Percentiles rank a stretch among this genome's conserved stretches.
phyloP scores from a whole-genome alignment of 2,888 invertebrate genomes.

The Plusia festucae region DNA sequence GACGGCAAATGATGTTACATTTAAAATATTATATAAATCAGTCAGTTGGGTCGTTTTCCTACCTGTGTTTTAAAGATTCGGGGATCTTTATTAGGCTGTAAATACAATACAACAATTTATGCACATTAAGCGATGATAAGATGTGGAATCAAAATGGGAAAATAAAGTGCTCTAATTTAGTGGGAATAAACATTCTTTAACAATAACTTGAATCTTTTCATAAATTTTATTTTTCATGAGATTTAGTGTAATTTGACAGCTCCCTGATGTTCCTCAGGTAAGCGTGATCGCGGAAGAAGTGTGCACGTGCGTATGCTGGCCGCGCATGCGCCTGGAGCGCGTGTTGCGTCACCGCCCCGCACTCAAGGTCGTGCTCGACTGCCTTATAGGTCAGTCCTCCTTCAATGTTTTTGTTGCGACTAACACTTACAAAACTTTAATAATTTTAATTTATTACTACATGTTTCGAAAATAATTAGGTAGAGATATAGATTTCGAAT shows the following conservation, averaged over 20 bases:
- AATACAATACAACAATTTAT: background rate
- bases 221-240: background rate
- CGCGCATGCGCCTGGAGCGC: constrained; percentile 92
- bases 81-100: background rate
- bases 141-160: background rate
- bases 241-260: constrained; percentile 30
- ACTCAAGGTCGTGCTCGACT: constrained; percentile 93
- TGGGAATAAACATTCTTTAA: too few species aligned
- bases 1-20: background rate
- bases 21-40: constrained; percentile 1
- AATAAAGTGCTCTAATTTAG: background rate
- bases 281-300: constrained; percentile 94
- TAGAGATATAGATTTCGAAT: background rate
- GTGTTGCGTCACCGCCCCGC: constrained; percentile 93
- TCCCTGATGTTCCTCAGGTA: constrained; percentile 84
- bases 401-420: constrained; percentile 43
- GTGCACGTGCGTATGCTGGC: constrained; percentile 94
- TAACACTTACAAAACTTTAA: constrained; percentile 1
- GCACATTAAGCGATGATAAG: background rate
- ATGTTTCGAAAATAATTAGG: background rate
- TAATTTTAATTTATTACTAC: background rate
- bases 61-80: background rate
- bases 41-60: background rate
- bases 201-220: background rate
- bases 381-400: constrained; percentile 91